These are phyloP conservation scores for Pogonomyrmex barbatus DNA, from an alignment of 1,140 invertebrate species.

Conservation along the genomic window DNA sequence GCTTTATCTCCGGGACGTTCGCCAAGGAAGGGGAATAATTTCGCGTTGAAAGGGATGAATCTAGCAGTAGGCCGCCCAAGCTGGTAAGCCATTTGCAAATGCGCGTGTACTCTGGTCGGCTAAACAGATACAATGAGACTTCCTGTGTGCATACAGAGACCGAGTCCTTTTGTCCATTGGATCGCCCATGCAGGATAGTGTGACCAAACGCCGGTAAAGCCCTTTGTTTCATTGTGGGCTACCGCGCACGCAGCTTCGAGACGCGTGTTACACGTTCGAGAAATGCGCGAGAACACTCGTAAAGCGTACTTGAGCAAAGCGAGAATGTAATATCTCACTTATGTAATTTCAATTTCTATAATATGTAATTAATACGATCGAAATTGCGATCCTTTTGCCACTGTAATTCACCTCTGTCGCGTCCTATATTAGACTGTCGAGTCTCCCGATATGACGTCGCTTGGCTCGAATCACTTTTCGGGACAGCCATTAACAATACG, in stretches of 20 bases:
- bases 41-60: constrained; percentile 26
- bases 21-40: constrained; percentile 24
- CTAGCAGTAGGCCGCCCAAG: constrained; percentile 27
- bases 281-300: constrained; percentile 7
- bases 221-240: constrained; percentile 55
- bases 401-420: neutral
- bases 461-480: constrained; percentile 7
- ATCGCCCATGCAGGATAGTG: constrained; percentile 52
- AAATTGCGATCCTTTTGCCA: neutral
- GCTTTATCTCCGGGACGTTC: neutral
- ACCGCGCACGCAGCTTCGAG: constrained; percentile 40
- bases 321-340: neutral
- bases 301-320: constrained; percentile 41
- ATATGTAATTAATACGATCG: constrained; percentile 36
- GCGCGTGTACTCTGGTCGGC: constrained; percentile 32
- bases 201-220: constrained; percentile 62
- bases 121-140: constrained; percentile 61
- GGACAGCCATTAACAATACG: constrained; percentile 6
- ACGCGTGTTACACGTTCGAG: constrained; percentile 7
- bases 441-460: neutral
- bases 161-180: constrained; percentile 60
- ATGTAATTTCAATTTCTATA: neutral
- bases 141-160: constrained; percentile 50
- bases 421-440: neutral
- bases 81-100: constrained; percentile 39